Base-by-base conservation (phyloP, 92 coral and sea anemone species). In the Palythoa heliodiscus region DNA sequence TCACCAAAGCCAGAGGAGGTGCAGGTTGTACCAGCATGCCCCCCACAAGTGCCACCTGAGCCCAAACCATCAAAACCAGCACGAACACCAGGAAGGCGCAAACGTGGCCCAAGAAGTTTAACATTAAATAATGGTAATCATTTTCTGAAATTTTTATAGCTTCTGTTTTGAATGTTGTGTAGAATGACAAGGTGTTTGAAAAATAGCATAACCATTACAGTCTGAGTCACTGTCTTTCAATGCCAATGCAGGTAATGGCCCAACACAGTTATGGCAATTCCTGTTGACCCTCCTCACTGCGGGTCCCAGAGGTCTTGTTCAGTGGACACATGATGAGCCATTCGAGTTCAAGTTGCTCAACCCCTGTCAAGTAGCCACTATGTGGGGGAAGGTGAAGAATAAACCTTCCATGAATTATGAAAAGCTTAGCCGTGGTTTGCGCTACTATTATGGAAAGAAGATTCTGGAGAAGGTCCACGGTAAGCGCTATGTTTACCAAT, bases 321-420 rank as follows among this genome's bases (percentile, higher is more conserved):
- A 92, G 79, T 96, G 98, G 98, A 96, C 98, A 1, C 86, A 82
- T 19, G 96, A 94, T 48, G 98, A 96, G 68, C 93, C 83, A 38
- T 94, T 86, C 35, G 98, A 96, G 91, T 96, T 96, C 87, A 96
- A 96, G 70, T 87, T 96, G 38, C 88, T 92, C 24, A 92, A 92
- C 67, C 98, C 98, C 16, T 54, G 86, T 3, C 77, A 86, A 0
- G 97, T 96, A 2, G 98, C 98, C 2, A 86, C 78, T 17, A 89
- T 91, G 94, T 96, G 98, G 98, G 98, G 98, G 2, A 92, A 92
- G 87, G 82, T 91, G 11, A 96, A 94, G 74, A 96, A 96, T 76
- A 96, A 96, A 86, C 98, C 98, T 0, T 94, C 93, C 23, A 96
- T 96, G 98, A 96, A 96, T 77, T 96, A 96, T 12, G 98, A 96